Evolutionary conservation across 2,797 vertebrate species (phyloP).

Genomic region (Parotocinclus haroldoi): DNA sequence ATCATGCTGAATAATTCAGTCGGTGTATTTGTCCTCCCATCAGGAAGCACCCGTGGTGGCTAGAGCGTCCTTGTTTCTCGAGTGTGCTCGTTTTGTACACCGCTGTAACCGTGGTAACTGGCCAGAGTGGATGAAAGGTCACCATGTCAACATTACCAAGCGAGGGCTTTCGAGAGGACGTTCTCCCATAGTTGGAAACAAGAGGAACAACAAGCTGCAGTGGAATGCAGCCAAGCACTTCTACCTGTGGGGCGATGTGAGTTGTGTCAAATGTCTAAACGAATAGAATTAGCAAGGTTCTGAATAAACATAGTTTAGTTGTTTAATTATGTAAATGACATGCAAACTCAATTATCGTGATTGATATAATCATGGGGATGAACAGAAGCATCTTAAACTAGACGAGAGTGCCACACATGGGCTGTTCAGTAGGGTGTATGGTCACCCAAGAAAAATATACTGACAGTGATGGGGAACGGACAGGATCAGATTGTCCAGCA

Average conservation of each 20-base stretch:
- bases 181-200: conserved; percentile 92
- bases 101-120: conserved; percentile 98
- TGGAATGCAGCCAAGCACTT: conserved; percentile 98
- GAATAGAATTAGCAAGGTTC: too few relatives aligned
- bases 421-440: too few relatives aligned
- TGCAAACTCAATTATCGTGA: too few relatives aligned
- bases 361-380: too few relatives aligned
- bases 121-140: conserved; percentile 99
- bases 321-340: too few relatives aligned
- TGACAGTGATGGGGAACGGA: too few relatives aligned
- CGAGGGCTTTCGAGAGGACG: conserved; percentile 91
- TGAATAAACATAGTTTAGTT: too few relatives aligned
- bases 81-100: conserved; percentile 95
- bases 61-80: conserved; percentile 90
- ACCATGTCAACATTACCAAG: conserved; percentile 96
- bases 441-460: too few relatives aligned
- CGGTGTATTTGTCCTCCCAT: not conserved
- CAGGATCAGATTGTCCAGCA: too few relatives aligned
- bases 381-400: too few relatives aligned
- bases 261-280: conserved; percentile 42
- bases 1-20: not conserved
- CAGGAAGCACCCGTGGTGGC: conserved; percentile 97
- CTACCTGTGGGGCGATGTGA: conserved; percentile 98
- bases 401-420: too few relatives aligned
- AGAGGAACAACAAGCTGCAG: conserved; percentile 96